Evolutionary conservation across 23 tunicate species (phyloP).

Genomic region (Phallusia fumigata): DNA sequence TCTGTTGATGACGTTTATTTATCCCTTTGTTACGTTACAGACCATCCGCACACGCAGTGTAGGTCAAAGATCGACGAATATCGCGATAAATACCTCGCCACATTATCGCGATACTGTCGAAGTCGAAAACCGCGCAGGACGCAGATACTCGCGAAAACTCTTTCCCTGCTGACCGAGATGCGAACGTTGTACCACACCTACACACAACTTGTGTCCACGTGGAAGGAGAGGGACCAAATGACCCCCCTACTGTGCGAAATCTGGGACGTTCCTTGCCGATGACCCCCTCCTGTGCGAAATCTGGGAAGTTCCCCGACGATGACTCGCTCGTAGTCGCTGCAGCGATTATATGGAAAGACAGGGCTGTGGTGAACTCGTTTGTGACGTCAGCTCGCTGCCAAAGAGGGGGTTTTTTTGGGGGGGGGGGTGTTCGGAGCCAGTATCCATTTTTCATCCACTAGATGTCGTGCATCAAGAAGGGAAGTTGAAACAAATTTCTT

Average conservation of each 20-base stretch:
- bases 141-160: slow-evolving; percentile 58
- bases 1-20: too few species aligned
- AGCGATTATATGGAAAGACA: too few species aligned
- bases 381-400: too few species aligned
- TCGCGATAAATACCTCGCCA: slow-evolving; percentile 48
- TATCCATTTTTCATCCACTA: too few species aligned
- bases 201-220: slow-evolving; percentile 47
- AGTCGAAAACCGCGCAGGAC: slow-evolving; percentile 39
- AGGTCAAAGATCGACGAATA: slow-evolving; percentile 42
- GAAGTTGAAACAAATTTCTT: too few species aligned
- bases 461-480: too few species aligned
- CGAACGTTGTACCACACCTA: slow-evolving; percentile 60
- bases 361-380: too few species aligned
- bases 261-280: slow-evolving; percentile 52
- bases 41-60: slow-evolving; percentile 50
- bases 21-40: slow-evolving; percentile 24
- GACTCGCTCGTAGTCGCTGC: too few species aligned
- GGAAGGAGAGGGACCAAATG: slow-evolving; percentile 51
- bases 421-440: too few species aligned
- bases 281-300: slow-evolving; percentile 73
- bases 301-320: slow-evolving; percentile 51
- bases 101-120: slow-evolving; percentile 53
- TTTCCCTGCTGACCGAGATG: slow-evolving; percentile 51
- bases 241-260: slow-evolving; percentile 78
- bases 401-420: too few species aligned